Evolutionary conservation across 2,888 invertebrate genomes (phyloP), one percentile per base, ranked within the genome.

Genomic region (Cyclophora albipunctata): DNA sequence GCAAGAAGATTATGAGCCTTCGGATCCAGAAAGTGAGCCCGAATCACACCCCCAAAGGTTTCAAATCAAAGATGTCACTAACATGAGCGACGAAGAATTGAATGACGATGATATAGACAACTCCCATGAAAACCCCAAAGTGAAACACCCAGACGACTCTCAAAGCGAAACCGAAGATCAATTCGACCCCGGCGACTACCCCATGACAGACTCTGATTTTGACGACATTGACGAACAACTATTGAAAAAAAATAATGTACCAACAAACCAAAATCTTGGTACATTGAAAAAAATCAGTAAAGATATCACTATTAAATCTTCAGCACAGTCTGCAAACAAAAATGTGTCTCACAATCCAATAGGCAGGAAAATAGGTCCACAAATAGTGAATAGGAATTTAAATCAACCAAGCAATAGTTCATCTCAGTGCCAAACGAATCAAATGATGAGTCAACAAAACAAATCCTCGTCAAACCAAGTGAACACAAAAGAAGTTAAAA

Each of bases 401-500:
- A 73, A 64, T 56, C 71, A 67, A 58, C 46, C 52, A 6, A 57
- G 54, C 46, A 61, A 66, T 55, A 57, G 47, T 34, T 65, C 34
- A 4, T 51, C 49, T 3, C 44, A 47, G 37, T 34, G 45, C 7
- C 34, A 20, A 34, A 7, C 47, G 42, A 50, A 34, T 40, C 50
- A 3, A 42, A 42, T 6, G 59, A 52, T 44, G 54, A 72, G 46
- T 45, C 59, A 48, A 49, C 69, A 78, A 60, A 79, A 73, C 52
- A 61, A 64, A 41, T 57, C 69, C 42, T 60, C 76, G 20, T 66
- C 71, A 2, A 79, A 75, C 59, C 74, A 83, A 71, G 62, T 75
- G 2, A 82, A 77, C 51, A 74, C 80, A 59, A 85, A 79, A 64
- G 78, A 79, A 65, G 80, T 83, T 1, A 61, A 57, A 50, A 80